These are phyloP conservation scores for Miniopterus natalensis DNA, from an alignment of 2,113 vertebrate genomes.

Conservation along the genomic window DNA sequence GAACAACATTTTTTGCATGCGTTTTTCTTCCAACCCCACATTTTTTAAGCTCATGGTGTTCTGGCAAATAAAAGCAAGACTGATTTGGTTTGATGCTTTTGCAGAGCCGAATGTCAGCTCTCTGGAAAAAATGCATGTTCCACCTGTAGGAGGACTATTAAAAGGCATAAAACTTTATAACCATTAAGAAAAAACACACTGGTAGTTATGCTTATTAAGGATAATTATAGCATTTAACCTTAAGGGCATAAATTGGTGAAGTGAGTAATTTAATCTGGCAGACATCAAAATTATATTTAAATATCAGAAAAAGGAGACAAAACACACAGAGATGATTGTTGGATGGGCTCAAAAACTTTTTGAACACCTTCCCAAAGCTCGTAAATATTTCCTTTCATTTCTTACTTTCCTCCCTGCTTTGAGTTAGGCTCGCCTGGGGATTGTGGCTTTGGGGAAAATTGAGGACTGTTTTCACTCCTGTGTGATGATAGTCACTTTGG, in stretches of 20 bases:
- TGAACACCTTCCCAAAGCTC: conserved; percentile 29
- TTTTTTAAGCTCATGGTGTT: conserved; percentile 59
- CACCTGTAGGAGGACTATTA: conserved; percentile 36
- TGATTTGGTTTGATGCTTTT: neutral
- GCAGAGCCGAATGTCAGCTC: conserved; percentile 33
- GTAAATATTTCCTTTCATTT: conserved; percentile 50
- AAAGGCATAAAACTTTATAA: conserved; percentile 69
- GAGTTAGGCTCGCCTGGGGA: neutral
- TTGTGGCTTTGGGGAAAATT: neutral
- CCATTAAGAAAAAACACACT: conserved; percentile 66
- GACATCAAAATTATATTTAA: conserved; percentile 80
- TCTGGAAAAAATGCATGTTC: neutral
- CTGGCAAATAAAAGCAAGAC: conserved; percentile 47
- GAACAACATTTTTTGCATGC: neutral
- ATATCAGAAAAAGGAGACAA: conserved; percentile 59
- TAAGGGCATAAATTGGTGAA: conserved; percentile 66
- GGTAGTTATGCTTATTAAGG: conserved; percentile 74
- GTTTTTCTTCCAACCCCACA: conserved; percentile 16
- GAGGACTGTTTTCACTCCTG: neutral
- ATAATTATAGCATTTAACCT: conserved; percentile 73
- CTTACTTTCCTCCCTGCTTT: neutral
- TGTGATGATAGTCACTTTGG: neutral
- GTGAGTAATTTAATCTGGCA: conserved; percentile 76
- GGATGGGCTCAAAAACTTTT: conserved; percentile 34
- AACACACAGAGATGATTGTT: neutral